Evolutionary conservation across 2,888 invertebrate genomes (phyloP).

Genomic region (Resseliella maxima): DNA sequence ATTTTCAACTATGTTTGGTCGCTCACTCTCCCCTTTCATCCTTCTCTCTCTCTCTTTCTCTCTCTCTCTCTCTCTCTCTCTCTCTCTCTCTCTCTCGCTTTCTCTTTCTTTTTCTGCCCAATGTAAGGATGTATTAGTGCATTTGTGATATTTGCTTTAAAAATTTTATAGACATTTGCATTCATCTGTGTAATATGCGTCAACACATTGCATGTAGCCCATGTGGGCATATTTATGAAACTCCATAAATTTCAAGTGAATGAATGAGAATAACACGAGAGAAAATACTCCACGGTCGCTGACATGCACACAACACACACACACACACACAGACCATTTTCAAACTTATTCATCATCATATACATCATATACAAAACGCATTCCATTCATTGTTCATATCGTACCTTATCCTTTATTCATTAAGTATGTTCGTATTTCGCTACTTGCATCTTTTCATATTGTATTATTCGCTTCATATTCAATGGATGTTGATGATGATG

Average conservation of each 20-base stretch:
- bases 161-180: conserved; percentile 20
- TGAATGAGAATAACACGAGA: conserved; percentile 27
- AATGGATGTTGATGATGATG: neutral
- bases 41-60: neutral
- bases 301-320: conserved; percentile 19
- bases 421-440: neutral
- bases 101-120: neutral
- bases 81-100: neutral
- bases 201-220: conserved; percentile 23
- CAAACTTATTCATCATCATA: neutral
- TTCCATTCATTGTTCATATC: conserved; percentile 50
- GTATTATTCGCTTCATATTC: neutral
- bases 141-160: conserved; percentile 44
- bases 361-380: conserved; percentile 22
- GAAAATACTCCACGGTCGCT: conserved; percentile 46
- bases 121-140: neutral
- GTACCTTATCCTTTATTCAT: conserved; percentile 53
- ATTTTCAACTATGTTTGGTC: neutral
- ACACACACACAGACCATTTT: too few species aligned
- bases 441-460: neutral
- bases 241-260: conserved; percentile 47
- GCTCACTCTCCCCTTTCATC: neutral
- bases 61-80: neutral
- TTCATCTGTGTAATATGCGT: conserved; percentile 43
- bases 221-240: conserved; percentile 48